Base-by-base conservation (phyloP, 2,888 invertebrate species). In the Phytoseiulus persimilis region DNA sequence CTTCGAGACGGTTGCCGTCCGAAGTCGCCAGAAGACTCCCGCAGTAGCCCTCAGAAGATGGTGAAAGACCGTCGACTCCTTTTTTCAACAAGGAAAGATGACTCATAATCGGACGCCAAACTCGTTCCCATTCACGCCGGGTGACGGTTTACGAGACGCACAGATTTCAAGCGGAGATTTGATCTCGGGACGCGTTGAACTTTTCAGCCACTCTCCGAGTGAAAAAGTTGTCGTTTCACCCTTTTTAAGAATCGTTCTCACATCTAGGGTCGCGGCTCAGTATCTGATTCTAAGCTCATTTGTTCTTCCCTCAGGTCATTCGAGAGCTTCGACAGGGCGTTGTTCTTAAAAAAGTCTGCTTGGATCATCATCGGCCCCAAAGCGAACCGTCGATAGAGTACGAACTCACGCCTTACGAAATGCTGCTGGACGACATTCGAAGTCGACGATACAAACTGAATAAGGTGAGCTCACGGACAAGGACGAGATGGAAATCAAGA, bases 321-420 rank as follows among this genome's bases (percentile, higher is more conserved):
- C 95, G 96, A 91, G 96, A 98, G 93, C 94, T 98, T 90, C 94
- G 98, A 90, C 95, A 95, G 93, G 98, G 98, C 33, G 97, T 98
- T 14, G 96, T 97, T 93, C 94, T 98, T 93, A 98, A 97, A 94
- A 98, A 98, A 93, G 95, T 96, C 45, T 95, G 95, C 91, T 92
- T 91, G 91, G 93, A 92, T 90, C 91, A 92, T 90, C 91, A 92
- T 32, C 90, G 92, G 92, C 94, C 94, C 92, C 95, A 95, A 91
- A 94, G 95, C 92, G 95, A 95, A 23, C 96, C 96, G 14, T 92
- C 92, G 0, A 95, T 96, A 90, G 97, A 98, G 93, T 98, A 95
- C 93, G 97, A 97, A 93, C 93, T 98, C 92, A 98, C 98, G 89
- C 98, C 98, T 28, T 98, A 98, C 92, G 98, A 98, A 94, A 97